Evolutionary conservation across 1,140 invertebrate species (phyloP), one percentile per base, ranked within the genome.

Genomic region (Anastatus disparis): DNA sequence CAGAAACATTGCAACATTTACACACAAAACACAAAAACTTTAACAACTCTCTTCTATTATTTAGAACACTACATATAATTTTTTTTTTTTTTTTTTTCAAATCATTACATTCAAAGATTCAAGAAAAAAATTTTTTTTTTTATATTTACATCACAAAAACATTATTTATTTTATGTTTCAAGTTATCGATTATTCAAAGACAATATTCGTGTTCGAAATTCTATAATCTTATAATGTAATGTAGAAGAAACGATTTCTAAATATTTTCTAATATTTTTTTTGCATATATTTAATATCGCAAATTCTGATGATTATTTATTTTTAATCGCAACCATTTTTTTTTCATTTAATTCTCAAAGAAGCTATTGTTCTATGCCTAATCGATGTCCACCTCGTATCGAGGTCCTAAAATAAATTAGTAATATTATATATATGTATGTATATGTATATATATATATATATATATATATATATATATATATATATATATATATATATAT

Each of bases 191-290:
- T 56, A 56, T 24, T 26, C 44, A 58, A 13, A 70, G 42, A 63
- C 29, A 17, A 64, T 56, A n/a, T 64, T 70, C 68, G 68, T 64
- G 68, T 70, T 70, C 59, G 61, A 70, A 70, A 70, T 70, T 64
- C 10, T 62, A n/a, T n/a, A 52, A 29, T 31, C 2, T 3, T 48
- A 58, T 48, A 58, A n/a, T n/a, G n/a, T 24, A 46, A 48, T 48
- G 12, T 56, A 62, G 50, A 70, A 61, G 58, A 70, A 70, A 53
- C 46, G 17, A 31, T 62, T 12, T 70, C 58, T 62, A 70, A 8
- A 62, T 53, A 64, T 52, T 35, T 62, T 55, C 38, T 62, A 62
- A 62, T 62, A 29, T 55, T 22, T 13, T n/a, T 46, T 8, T 46
- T n/a, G 12, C n/a, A 29, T 53, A 68, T 61, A 46, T 59, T 62